Conservation (phyloP, 2,797 vertebrate genomes). For the Sebastolobus altivelis region DNA sequence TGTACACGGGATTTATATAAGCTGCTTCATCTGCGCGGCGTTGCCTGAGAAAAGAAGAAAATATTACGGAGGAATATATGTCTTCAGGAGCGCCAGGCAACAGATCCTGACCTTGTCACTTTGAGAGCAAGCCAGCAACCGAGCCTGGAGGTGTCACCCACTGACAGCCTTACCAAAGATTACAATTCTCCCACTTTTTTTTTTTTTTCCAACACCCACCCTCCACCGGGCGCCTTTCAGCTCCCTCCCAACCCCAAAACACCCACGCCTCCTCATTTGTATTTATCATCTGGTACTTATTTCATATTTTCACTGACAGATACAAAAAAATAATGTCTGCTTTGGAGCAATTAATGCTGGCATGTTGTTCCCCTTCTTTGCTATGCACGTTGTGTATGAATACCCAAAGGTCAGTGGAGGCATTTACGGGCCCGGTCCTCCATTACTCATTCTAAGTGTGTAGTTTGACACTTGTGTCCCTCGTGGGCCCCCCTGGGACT, state of each 20-base stretch:
- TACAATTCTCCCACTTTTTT: slow-evolving; percentile 21
- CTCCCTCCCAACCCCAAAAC: slow-evolving; percentile 22
- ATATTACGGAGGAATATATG: slow-evolving; percentile 10
- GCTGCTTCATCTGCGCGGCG: slow-evolving; percentile 48
- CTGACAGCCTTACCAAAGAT: slow-evolving; percentile 50
- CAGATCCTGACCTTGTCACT: slow-evolving; percentile 64
- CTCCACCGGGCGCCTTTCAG: neutral
- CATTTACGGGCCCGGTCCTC: slow-evolving; percentile 75
- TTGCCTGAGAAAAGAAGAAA: neutral
- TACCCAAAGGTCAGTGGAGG: slow-evolving; percentile 79
- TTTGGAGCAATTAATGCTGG: slow-evolving; percentile 76
- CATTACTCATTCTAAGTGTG: slow-evolving; percentile 84
- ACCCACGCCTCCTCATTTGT: slow-evolving; percentile 45
- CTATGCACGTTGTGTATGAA: slow-evolving; percentile 60
- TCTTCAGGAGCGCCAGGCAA: slow-evolving; percentile 33
- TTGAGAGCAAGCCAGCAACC: slow-evolving; percentile 43
- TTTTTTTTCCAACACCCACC: neutral
- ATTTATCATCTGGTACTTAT: slow-evolving; percentile 58
- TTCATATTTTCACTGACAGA: slow-evolving; percentile 54
- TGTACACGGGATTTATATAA: slow-evolving; percentile 61
- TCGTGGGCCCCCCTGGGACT: slow-evolving; percentile 44
- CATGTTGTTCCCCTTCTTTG: slow-evolving; percentile 56
- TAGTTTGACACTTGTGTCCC: slow-evolving; percentile 78
- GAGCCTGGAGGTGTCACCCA: slow-evolving; percentile 51
- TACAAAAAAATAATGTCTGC: slow-evolving; percentile 56